Evolutionary conservation across 2,113 vertebrate species (phyloP), one percentile per base, ranked within the genome.

Genomic region (Oreochromis aureus): DNA sequence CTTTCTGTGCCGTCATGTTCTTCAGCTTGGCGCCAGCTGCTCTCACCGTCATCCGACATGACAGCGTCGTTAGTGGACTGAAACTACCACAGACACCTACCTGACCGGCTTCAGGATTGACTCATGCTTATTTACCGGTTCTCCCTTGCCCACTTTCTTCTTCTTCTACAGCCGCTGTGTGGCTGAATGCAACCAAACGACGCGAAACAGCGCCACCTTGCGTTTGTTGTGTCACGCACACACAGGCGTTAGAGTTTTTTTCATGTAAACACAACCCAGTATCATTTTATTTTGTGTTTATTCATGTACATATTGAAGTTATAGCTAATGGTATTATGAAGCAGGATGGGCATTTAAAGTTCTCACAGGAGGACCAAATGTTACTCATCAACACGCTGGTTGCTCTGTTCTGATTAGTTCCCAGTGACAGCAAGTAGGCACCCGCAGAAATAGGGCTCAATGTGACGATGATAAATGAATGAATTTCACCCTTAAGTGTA

Each of bases 31-130:
- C 9, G 82, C 56, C 32, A 39, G 41, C 11, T 82, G 55, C 44
- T 66, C 8, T 27, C 81, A 3, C 51, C 13, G 15, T 22, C 2
- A 7, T 89, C 86, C 83, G 81, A 88, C 94, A 95, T 95, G 2
- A 55, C 2, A 27, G 3, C 2, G 15, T 16, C 1, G 18, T n/a
- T 48, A 41, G 4, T 1, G 3, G 24, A 32, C 19, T 18, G 2
- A 7, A 7, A 41, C 4, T 5, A 5, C 24, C 2, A 48, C n/a
- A 18, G 22, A 4, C 22, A 3, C 3, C 56, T 27, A 22, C 9
- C 15, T 22, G 2, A 36, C 86, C 66, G 76, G 66, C 59, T 82
- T 39, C 19, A 36, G 71, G 36, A 10, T 6, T 56, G 19, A 53
- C 16, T 30, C 19, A 69, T 24, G 1, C 24, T n/a, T 22, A 16